Evolutionary conservation across 2,113 vertebrate species (phyloP).

Genomic region (Spizaetus ornatus): DNA sequence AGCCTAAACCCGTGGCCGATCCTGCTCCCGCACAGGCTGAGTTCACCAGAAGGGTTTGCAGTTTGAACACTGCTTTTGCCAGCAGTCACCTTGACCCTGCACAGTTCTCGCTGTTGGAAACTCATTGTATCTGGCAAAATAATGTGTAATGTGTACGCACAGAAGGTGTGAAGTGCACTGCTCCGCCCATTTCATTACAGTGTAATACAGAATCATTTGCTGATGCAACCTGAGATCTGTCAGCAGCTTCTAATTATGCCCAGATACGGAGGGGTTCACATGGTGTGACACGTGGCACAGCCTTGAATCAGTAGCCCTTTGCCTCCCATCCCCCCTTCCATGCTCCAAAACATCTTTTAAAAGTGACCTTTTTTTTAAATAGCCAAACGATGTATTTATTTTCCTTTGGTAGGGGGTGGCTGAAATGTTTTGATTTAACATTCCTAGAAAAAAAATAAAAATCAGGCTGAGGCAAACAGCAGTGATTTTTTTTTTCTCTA

Average conservation of each 20-base stretch:
- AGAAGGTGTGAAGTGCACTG: background rate
- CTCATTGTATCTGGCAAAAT: background rate
- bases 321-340: background rate
- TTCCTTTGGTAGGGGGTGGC: background rate
- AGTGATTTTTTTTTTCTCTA: background rate
- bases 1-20: background rate
- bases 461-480: background rate
- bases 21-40: background rate
- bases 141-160: rapidly evolving
- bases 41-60: background rate
- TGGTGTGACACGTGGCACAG: background rate
- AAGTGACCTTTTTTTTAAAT: background rate
- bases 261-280: rapidly evolving
- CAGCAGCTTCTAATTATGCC: background rate
- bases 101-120: background rate
- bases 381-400: background rate
- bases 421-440: background rate
- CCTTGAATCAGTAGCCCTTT: background rate
- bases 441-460: background rate
- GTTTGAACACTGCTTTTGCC: background rate
- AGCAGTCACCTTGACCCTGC: rapidly evolving
- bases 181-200: background rate
- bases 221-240: too few relatives aligned
- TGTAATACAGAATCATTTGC: background rate
- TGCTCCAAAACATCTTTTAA: background rate